Base-by-base conservation (phyloP, 2,888 invertebrate genomes). In the Pollenia angustigena region DNA sequence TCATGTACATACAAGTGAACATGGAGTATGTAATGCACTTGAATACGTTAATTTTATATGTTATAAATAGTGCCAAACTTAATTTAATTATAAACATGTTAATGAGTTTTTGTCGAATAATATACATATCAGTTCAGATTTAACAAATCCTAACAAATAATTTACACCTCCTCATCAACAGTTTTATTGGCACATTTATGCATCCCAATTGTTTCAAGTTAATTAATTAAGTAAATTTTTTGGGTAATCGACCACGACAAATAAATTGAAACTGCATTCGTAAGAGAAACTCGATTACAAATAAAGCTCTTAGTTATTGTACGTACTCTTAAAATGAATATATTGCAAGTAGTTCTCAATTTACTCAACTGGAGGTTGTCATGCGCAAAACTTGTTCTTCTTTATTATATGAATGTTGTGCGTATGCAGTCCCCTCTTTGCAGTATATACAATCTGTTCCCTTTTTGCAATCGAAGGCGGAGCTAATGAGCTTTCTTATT, bases 371-470 rank as follows among this genome's bases (percentile, higher is more conserved):
- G 88, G 87, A 89, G 89, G 87, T 89, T 89, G 91, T 90, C 91
- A 92, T 91, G 91, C 91, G 91, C 92, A 91, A 89, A 91, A 90
- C 90, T 80, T 87, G 90, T 90, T 91, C 85, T 89, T 90, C 89
- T 89, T 23, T 44, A 32, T 54, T 50, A n/a, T 46, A 89, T 12
- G 18, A 60, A 52, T 48, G 66, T 66, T 72, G 60, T 90, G 89
- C 89, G 89, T 89, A 88, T 90, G 88, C 88, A 88, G 88, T 88
- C 88, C 88, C 89, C 87, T 52, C 87, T 89, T 88, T 60, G 3
- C 46, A 14, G 7, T 42, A 18, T 46, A 32, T 6, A 88, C 76
- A 82, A 79, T 76, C 75, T 86, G 74, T 83, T 83, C 52, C 44
- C 12, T 60, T 85, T 23, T 62, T 68, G 48, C 23, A 89, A 88